Base-by-base conservation (phyloP, 2,113 vertebrate genomes). In the Spilogale gracilis region DNA sequence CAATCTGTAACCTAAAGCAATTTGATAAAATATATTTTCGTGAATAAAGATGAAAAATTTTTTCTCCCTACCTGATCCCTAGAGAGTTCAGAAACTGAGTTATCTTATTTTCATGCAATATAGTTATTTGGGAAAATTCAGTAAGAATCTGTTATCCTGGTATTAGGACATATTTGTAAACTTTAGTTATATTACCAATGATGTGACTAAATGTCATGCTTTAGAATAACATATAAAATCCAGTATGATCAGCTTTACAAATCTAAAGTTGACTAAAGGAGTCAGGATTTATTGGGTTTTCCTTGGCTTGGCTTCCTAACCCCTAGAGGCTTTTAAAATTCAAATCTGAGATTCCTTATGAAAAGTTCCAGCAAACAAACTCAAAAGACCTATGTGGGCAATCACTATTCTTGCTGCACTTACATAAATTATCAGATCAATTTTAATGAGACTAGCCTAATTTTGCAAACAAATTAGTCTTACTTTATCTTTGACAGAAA, bases 361-460 rank as follows among this genome's bases (percentile, higher is more conserved):
- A 92, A 92, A 83, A 92, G 20, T 74, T 73, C 14, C 67, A 92
- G 91, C 65, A 92, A 81, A 45, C 52, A 92, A 73, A 73, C 65
- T 92, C 54, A 61, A 74, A 61, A 92, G 79, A 92, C 52, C 30
- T 50, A 38, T 38, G 6, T 52, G 16, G 56, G 48, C 32, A 83
- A 93, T 74, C 50, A 58, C 56, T 52, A 74, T 74, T 93, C 21
- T 84, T 84, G 80, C 32, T 83, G 21, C 16, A 83, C 27, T 69
- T 56, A 91, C 2, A 76, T 50, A 60, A 63, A 91, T 81, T 32
- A 69, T 20, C 32, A 67, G 65, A 38, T 27, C 89, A 91, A 91
- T n/a, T 56, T 56, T 91, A 67, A 73, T 73, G 54, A 92, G 54
- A 83, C 54, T 61, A 61, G 52, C 25, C 30, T 92, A 74, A 84